Percentiles rank a stretch among this genome's conserved stretches.
phyloP scores from a whole-genome alignment of 2,888 invertebrate species.

The Bibio marci region DNA sequence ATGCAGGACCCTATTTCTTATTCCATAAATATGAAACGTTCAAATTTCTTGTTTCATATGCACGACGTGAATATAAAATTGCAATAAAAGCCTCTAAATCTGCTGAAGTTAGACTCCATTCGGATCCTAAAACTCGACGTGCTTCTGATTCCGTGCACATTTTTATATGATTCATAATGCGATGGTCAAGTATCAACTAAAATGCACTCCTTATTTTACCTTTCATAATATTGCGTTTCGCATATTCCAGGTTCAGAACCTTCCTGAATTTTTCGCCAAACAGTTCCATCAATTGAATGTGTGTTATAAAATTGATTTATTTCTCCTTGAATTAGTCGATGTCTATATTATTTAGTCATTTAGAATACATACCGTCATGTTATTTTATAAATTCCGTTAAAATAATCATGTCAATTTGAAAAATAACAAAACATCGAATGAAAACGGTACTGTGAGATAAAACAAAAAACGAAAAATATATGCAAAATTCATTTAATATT shows the following conservation, averaged over 20 bases:
- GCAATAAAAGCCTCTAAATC: constrained; percentile 9
- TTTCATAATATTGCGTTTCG: constrained; percentile 10
- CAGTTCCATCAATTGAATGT: constrained; percentile 8
- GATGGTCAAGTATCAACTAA: constrained; percentile 9
- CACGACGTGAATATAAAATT: constrained; percentile 14
- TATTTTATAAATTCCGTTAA: too few species aligned
- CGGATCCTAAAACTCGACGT: constrained; percentile 7
- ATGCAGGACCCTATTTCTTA: constrained; percentile 13
- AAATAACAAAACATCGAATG: too few species aligned
- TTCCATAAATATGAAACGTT: constrained; percentile 11
- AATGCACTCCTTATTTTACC: constrained; percentile 10
- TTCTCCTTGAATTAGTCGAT: too few species aligned
- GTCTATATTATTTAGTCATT: too few species aligned
- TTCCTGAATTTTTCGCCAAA: constrained; percentile 9
- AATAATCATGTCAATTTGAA: too few species aligned
- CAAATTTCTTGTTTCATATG: constrained; percentile 12
- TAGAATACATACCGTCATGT: too few species aligned
- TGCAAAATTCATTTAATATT: too few species aligned
- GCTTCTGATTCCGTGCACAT: constrained; percentile 10
- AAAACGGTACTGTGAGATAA: too few species aligned
- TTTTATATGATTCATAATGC: constrained; percentile 10
- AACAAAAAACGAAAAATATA: too few species aligned
- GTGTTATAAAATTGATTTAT: too few species aligned
- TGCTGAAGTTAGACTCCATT: constrained; percentile 8
- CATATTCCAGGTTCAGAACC: constrained; percentile 6